These are phyloP conservation scores for Melikaiella ostensackeni DNA, from an alignment of 2,888 invertebrate species.

Conservation along the genomic window DNA sequence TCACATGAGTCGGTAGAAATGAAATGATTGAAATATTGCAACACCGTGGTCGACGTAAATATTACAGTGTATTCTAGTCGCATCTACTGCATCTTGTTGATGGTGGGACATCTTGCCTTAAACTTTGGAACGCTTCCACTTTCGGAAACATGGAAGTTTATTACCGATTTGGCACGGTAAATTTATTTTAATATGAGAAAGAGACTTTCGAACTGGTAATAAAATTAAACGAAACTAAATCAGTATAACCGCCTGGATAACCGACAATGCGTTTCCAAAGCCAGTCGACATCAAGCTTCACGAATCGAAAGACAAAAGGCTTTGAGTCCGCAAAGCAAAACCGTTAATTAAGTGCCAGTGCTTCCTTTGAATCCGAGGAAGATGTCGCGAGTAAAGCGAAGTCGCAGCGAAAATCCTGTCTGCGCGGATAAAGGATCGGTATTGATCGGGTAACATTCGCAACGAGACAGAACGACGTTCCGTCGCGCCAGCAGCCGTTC, in stretches of 20 bases:
- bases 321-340: conserved; percentile 18
- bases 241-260: conserved; percentile 3
- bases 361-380: conserved; percentile 21
- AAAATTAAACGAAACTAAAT: not conserved
- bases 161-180: too few relatives aligned
- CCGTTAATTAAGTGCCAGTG: conserved; percentile 33
- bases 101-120: too few relatives aligned
- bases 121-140: too few relatives aligned
- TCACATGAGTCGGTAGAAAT: not conserved
- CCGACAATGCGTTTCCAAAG: conserved; percentile 10
- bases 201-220: not conserved
- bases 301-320: conserved; percentile 7
- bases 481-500: conserved; percentile 39
- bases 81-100: too few relatives aligned
- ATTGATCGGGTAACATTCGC: conserved; percentile 38
- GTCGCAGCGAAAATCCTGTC: conserved; percentile 35
- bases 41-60: not conserved
- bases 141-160: too few relatives aligned
- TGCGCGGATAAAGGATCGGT: conserved; percentile 40
- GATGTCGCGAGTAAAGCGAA: conserved; percentile 17
- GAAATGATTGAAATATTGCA: not conserved
- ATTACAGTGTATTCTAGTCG: not conserved
- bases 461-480: conserved; percentile 40
- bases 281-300: conserved; percentile 31
- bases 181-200: not conserved